Conservation (phyloP, 2,888 invertebrate genomes). For the Andrena flavipes region DNA sequence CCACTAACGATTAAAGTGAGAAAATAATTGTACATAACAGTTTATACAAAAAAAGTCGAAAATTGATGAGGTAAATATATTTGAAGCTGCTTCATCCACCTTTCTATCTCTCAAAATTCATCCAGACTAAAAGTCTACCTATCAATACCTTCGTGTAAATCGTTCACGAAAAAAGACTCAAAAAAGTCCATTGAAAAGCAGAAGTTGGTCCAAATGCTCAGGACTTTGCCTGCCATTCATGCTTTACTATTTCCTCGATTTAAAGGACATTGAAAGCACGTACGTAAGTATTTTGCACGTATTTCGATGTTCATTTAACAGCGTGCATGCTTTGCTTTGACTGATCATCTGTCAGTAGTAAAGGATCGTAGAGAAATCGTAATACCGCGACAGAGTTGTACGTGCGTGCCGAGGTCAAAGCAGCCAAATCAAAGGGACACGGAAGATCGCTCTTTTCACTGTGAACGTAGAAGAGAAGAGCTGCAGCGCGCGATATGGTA, state of each 20-base stretch:
- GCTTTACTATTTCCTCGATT: background rate
- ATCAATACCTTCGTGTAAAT: background rate
- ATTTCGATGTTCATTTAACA: background rate
- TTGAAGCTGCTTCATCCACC: no score
- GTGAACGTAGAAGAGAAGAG: background rate
- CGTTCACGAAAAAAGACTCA: background rate
- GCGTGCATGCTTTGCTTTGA: background rate
- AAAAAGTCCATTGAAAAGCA: background rate
- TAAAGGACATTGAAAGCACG: no score
- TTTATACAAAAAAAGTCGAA: no score
- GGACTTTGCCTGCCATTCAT: background rate
- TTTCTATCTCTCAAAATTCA: no score
- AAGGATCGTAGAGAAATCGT: background rate
- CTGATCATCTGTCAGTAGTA: background rate
- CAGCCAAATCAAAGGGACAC: conserved; percentile 24
- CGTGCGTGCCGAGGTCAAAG: conserved; percentile 1
- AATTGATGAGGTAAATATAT: no score
- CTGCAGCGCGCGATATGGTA: background rate
- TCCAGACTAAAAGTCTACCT: background rate
- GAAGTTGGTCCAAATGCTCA: background rate
- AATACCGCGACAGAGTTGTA: background rate
- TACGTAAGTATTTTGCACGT: background rate
- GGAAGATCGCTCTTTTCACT: conserved; percentile 18
- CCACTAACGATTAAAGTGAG: no score
- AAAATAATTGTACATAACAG: no score